Conservation (phyloP, 1,140 invertebrate species). For the Latrodectus geometricus region DNA sequence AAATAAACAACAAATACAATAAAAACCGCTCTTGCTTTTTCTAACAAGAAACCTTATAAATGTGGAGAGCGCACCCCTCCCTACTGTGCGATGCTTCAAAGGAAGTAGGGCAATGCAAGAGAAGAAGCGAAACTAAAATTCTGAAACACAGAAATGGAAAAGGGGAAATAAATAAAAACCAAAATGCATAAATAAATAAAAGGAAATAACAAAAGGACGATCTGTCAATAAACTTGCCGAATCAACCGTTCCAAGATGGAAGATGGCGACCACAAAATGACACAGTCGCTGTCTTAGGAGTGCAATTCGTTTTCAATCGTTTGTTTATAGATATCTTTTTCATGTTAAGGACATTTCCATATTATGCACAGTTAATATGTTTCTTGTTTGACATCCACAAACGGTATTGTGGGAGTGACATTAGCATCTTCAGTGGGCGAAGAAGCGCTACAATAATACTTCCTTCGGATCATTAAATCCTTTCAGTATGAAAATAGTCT, state of each 20-base stretch:
- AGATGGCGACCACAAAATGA: constrained; percentile 29
- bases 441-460: background rate
- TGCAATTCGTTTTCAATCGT: constrained; percentile 26
- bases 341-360: background rate
- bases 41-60: constrained; percentile 16
- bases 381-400: background rate
- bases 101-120: constrained; percentile 13
- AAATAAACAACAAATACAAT: background rate
- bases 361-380: background rate
- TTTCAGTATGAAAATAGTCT: no score
- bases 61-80: background rate
- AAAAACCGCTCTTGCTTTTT: background rate
- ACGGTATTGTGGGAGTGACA: background rate
- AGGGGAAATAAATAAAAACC: background rate
- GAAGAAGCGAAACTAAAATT: background rate
- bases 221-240: constrained; percentile 37
- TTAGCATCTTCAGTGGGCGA: background rate
- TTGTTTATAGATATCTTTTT: constrained; percentile 30
- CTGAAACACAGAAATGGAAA: background rate
- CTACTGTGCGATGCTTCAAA: background rate
- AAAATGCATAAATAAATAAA: constrained; percentile 37
- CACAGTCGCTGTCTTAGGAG: constrained; percentile 6
- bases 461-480: background rate
- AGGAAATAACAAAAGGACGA: background rate
- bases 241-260: constrained; percentile 33